Evolutionary conservation across 2,113 vertebrate genomes (phyloP).

Genomic region (Oxygymnocypris stewartii): DNA sequence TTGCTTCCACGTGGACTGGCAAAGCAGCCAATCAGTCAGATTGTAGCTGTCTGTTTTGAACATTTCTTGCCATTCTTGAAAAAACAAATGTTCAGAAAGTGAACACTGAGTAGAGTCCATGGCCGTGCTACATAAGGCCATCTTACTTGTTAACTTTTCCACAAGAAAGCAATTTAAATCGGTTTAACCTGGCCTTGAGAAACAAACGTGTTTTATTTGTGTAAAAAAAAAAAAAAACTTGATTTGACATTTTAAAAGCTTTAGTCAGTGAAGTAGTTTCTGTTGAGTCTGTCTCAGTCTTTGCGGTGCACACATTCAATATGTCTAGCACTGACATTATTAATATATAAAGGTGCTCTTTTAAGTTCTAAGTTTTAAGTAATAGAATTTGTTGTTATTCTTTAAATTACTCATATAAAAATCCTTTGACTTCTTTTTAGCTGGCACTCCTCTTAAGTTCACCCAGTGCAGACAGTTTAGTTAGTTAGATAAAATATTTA

Average conservation of each 20-base stretch:
- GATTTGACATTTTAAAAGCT: background rate
- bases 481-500: background rate
- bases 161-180: background rate
- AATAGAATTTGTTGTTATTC: background rate
- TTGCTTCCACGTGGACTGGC: background rate
- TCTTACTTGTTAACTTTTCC: background rate
- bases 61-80: background rate
- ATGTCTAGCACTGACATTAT: background rate
- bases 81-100: background rate
- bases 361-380: background rate
- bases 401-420: background rate
- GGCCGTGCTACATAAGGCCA: background rate
- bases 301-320: background rate
- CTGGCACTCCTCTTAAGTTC: background rate
- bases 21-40: background rate
- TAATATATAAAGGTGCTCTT: background rate
- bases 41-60: background rate
- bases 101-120: background rate
- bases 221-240: background rate
- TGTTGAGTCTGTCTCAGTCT: background rate
- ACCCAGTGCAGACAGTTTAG: background rate
- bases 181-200: background rate
- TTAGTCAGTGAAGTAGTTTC: background rate
- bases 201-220: background rate
- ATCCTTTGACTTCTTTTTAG: background rate